phyloP scores from a whole-genome alignment of 2,888 invertebrate genomes.

The Euspilapteryx auroguttella region DNA sequence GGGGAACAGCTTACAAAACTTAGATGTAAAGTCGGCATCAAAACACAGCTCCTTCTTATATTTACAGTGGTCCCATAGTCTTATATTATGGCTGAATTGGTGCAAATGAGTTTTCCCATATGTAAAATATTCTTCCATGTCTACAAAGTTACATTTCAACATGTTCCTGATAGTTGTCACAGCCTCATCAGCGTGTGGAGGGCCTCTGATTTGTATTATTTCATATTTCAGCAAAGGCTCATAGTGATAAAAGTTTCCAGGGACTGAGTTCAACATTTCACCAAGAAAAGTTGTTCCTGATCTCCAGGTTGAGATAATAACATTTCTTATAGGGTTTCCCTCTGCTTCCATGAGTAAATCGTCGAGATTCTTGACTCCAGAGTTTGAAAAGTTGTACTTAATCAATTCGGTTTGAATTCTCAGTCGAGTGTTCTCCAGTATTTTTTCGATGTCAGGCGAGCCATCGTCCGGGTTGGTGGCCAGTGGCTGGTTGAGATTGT shows the following conservation, averaged over 20 bases:
- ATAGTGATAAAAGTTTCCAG: conserved; percentile 88
- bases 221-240: conserved; percentile 84
- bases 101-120: conserved; percentile 77
- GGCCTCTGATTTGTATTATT: conserved; percentile 78
- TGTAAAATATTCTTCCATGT: conserved; percentile 74
- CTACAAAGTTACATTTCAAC: conserved; percentile 75
- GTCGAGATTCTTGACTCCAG: conserved; percentile 55
- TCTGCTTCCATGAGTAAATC: conserved; percentile 70
- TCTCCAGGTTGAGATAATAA: conserved; percentile 87
- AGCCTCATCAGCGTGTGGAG: conserved; percentile 69
- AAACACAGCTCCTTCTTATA: conserved; percentile 49
- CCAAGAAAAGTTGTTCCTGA: conserved; percentile 90
- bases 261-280: conserved; percentile 80
- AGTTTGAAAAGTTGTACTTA: conserved; percentile 32
- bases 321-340: conserved; percentile 73
- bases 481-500: conserved; percentile 20
- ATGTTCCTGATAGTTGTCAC: conserved; percentile 70
- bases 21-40: conserved; percentile 67
- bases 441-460: conserved; percentile 31
- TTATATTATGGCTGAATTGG: conserved; percentile 82
- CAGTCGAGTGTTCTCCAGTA: conserved; percentile 32
- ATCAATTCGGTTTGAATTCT: conserved; percentile 38
- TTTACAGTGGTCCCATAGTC: conserved; percentile 82
- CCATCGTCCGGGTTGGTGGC: conserved; percentile 39
- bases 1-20: conserved; percentile 82